Evolutionary conservation across 2,888 invertebrate species (phyloP).

Genomic region (Acrocera orbiculus): DNA sequence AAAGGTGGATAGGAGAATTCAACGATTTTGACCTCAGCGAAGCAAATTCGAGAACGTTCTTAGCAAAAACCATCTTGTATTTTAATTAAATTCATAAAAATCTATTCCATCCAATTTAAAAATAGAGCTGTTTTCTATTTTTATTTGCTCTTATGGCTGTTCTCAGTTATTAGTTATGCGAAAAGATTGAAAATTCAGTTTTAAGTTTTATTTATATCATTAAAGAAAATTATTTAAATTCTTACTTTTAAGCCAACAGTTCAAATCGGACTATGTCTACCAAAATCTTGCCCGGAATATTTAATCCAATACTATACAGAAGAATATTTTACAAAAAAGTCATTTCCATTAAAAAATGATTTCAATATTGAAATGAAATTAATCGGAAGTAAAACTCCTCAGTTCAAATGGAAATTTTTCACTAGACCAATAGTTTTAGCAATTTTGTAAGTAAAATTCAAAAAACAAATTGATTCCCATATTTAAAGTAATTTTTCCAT

Average conservation of each 20-base stretch:
- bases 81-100: no score
- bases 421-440: conserved; percentile 15
- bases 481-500: background rate
- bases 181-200: background rate
- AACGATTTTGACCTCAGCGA: no score
- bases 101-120: no score
- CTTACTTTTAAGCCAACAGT: conserved; percentile 18
- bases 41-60: no score
- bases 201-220: background rate
- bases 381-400: conserved; percentile 17
- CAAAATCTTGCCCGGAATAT: conserved; percentile 24
- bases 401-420: conserved; percentile 19
- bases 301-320: conserved; percentile 19
- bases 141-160: no score
- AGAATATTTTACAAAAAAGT: conserved; percentile 20
- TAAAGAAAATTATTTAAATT: conserved; percentile 11
- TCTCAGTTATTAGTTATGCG: no score
- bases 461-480: background rate
- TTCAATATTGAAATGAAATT: conserved; percentile 20
- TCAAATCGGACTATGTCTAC: conserved; percentile 33
- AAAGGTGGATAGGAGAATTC: no score
- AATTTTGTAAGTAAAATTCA: conserved; percentile 15
- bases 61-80: no score
- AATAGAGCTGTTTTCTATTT: no score
- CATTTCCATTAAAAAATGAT: conserved; percentile 19